These are phyloP conservation scores for Anas platyrhynchos DNA, from an alignment of 2,113 vertebrate genomes.

Conservation along the genomic window DNA sequence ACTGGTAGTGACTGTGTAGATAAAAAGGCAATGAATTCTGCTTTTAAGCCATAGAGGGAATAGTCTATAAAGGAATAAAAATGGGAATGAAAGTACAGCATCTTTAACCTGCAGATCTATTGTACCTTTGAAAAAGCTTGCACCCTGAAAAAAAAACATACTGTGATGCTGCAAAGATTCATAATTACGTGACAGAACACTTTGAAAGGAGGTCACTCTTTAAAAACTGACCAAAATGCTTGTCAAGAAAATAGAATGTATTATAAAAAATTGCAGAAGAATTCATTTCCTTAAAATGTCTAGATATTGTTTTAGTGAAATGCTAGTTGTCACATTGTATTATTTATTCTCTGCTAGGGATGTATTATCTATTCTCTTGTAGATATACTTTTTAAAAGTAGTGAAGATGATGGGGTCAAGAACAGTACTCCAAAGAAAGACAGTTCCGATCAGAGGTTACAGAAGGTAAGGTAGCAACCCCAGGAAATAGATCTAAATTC, in stretches of 20 bases:
- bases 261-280: conserved; percentile 81
- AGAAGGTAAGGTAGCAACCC: conserved; percentile 81
- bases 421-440: conserved; percentile 82
- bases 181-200: conserved; percentile 74
- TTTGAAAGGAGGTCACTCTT: conserved; percentile 71
- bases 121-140: conserved; percentile 80
- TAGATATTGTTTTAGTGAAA: conserved; percentile 69
- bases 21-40: conserved; percentile 80
- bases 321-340: conserved; percentile 70
- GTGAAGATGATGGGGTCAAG: conserved; percentile 78
- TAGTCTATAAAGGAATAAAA: conserved; percentile 80
- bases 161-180: conserved; percentile 70
- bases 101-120: conserved; percentile 81
- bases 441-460: conserved; percentile 80
- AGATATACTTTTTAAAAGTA: conserved; percentile 82
- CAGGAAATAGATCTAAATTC: conserved; percentile 68
- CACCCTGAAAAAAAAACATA: conserved; percentile 57
- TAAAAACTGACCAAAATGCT: conserved; percentile 67
- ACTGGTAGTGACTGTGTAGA: conserved; percentile 80
- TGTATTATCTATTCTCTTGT: conserved; percentile 37
- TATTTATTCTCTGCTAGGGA: conserved; percentile 81
- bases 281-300: conserved; percentile 68
- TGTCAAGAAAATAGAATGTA: conserved; percentile 77
- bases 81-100: conserved; percentile 75
- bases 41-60: conserved; percentile 80